Base-by-base conservation (phyloP, 2,113 vertebrate genomes). In the Lates calcarifer region DNA sequence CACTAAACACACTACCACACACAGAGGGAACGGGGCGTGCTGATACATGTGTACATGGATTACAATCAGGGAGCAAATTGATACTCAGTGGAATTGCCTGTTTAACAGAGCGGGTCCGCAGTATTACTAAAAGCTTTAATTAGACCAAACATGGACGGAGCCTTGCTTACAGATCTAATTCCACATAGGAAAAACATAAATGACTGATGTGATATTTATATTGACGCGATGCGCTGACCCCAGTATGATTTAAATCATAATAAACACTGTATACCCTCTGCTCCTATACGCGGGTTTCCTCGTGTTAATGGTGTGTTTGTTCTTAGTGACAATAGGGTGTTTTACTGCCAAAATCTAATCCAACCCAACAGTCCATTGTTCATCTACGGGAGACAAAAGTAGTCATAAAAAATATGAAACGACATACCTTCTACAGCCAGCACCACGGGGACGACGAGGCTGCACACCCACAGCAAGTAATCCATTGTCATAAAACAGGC, bases 391-490 rank as follows among this genome's bases (percentile, higher is more conserved):
- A 58, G 41, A 43, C 51, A 70, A 41, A 74, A 85, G 78, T 87
- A 70, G 29, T 62, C 4, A 56, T 55, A 7, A 18, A 69, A 69
- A 26, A 68, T 18, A 58, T 33, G 20, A 83, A 39, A 29, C 1
- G 37, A 77, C 90, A 14, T 91, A 95, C 95, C 95, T 94, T 96
- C 95, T 6, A 96, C 95, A 68, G 94, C 94, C 86, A 94, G 88
- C 67, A 95, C 94, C 90, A 68, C 89, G 37, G 94, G 94, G 51
- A 96, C 90, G 66, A 94, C 20, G 80, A 95, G 80, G 94, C 94
- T 95, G 95, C 93, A 96, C 91, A 94, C 53, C 91, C 95, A 94
- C 92, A 95, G 94, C 94, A 94, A 88, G 92, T 94, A 95, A 94
- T 95, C 95, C 95, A 96, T 96, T 90, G 94, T 95, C 94, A 95